phyloP scores from a whole-genome alignment of 2,888 invertebrate genomes.

The Fabriciana adippe region DNA sequence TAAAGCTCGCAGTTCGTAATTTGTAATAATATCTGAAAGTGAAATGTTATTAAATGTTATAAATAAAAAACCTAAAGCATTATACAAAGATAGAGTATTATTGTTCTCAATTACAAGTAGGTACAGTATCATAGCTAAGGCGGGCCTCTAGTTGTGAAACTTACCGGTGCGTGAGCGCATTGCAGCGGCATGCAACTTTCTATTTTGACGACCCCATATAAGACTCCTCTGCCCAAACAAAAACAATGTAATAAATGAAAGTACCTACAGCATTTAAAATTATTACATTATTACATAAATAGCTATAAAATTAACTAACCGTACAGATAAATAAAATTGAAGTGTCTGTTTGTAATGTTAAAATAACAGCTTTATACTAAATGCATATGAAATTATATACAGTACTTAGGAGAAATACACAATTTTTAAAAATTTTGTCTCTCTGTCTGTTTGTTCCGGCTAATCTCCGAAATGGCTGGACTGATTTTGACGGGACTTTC shows the following conservation, averaged over 20 bases:
- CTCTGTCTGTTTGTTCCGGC: too few relatives aligned
- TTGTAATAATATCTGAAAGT: not conserved
- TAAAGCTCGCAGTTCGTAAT: too few relatives aligned
- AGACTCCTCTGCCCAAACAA: slow-evolving; percentile 48
- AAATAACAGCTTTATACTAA: too few relatives aligned
- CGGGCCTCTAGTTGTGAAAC: slow-evolving; percentile 35
- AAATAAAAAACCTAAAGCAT: too few relatives aligned
- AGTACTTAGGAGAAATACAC: too few relatives aligned
- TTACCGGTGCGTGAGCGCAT: slow-evolving; percentile 54
- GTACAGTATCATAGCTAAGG: slow-evolving; percentile 18
- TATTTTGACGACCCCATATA: slow-evolving; percentile 58
- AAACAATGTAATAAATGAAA: slow-evolving; percentile 66
- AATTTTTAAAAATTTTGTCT: too few relatives aligned
- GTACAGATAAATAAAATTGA: too few relatives aligned
- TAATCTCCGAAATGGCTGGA: too few relatives aligned
- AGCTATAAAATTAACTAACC: too few relatives aligned
- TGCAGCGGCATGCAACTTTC: slow-evolving; percentile 72
- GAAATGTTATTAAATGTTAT: not conserved
- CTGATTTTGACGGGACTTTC: too few relatives aligned
- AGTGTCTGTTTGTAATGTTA: too few relatives aligned
- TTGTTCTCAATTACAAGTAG: slow-evolving; percentile 14
- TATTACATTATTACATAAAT: not conserved
- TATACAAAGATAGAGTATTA: not conserved
- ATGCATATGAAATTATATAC: too few relatives aligned
- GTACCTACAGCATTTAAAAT: slow-evolving; percentile 43